These are phyloP conservation scores for Eulemur macaco DNA, from an alignment of 2,113 vertebrate species.

Conservation along the genomic window DNA sequence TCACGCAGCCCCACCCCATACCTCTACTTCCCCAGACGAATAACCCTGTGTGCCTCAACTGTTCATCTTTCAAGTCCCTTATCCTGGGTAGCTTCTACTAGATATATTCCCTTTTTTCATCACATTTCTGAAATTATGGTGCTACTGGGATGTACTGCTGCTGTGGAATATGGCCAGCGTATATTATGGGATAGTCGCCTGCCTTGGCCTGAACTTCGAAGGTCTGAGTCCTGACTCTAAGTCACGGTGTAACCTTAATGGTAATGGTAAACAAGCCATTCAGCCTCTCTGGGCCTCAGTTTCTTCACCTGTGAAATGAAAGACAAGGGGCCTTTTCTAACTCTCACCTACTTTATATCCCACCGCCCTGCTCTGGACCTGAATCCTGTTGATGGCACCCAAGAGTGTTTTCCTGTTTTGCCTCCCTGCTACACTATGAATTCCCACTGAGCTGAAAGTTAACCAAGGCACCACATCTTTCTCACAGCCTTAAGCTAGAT, in stretches of 20 bases:
- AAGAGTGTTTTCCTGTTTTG: background rate
- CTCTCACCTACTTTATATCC: background rate
- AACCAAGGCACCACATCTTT: background rate
- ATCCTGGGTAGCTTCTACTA: background rate
- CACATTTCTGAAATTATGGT: background rate
- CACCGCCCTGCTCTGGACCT: background rate
- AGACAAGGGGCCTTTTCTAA: background rate
- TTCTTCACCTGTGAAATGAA: background rate
- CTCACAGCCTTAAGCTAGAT: background rate
- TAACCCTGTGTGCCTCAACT: background rate
- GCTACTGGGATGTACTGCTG: background rate
- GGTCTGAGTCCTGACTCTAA: background rate
- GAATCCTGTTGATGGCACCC: background rate
- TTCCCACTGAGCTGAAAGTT: background rate
- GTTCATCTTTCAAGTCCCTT: background rate
- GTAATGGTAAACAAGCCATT: background rate
- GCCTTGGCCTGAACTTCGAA: background rate
- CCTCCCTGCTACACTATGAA: too few species aligned
- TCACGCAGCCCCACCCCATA: background rate
- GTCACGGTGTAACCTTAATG: background rate
- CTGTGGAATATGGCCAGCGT: accelerated
- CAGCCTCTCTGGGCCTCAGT: background rate
- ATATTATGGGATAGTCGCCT: accelerated
- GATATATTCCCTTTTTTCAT: background rate
- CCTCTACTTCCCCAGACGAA: background rate